Conservation (phyloP, 1,140 invertebrate genomes). For the Formica exsecta region DNA sequence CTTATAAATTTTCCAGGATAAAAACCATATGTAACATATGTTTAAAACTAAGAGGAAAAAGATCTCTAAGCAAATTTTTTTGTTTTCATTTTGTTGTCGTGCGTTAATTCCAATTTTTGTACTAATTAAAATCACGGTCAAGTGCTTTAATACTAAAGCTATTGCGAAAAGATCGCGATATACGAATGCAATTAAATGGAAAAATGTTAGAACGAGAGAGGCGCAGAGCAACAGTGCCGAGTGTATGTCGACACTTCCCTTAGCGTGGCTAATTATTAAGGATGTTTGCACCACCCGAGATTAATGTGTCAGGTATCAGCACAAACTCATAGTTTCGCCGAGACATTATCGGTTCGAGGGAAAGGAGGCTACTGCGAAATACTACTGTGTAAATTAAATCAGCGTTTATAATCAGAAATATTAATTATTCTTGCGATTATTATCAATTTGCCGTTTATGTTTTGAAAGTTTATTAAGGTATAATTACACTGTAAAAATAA, state of each 20-base stretch:
- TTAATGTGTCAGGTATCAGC: slow-evolving; percentile 49
- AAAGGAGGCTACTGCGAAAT: slow-evolving; percentile 27
- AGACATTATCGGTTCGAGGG: slow-evolving; percentile 24
- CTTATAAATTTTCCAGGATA: slow-evolving; percentile 2
- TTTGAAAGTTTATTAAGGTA: slow-evolving; percentile 28
- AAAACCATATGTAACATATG: not conserved
- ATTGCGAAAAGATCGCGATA: slow-evolving; percentile 39
- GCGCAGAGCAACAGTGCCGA: not conserved
- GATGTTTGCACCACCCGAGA: slow-evolving; percentile 67
- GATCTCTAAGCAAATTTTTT: not conserved
- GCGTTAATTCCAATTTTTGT: slow-evolving; percentile 9
- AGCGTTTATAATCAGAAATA: slow-evolving; percentile 32
- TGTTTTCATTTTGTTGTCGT: not conserved
- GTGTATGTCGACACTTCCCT: slow-evolving; percentile 67
- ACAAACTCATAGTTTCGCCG: not conserved
- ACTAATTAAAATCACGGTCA: slow-evolving; percentile 64
- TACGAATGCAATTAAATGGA: slow-evolving; percentile 31
- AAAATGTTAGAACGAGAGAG: slow-evolving; percentile 35
- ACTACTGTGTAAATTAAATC: slow-evolving; percentile 34
- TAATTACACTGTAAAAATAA: not conserved
- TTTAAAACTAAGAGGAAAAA: not conserved
- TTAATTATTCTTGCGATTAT: slow-evolving; percentile 36
- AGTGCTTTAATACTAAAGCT: slow-evolving; percentile 35
- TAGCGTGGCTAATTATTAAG: slow-evolving; percentile 68
- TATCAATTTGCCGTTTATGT: slow-evolving; percentile 3